These are phyloP conservation scores for Timema cristinae DNA, from an alignment of 2,888 invertebrate species.

Conservation along the genomic window DNA sequence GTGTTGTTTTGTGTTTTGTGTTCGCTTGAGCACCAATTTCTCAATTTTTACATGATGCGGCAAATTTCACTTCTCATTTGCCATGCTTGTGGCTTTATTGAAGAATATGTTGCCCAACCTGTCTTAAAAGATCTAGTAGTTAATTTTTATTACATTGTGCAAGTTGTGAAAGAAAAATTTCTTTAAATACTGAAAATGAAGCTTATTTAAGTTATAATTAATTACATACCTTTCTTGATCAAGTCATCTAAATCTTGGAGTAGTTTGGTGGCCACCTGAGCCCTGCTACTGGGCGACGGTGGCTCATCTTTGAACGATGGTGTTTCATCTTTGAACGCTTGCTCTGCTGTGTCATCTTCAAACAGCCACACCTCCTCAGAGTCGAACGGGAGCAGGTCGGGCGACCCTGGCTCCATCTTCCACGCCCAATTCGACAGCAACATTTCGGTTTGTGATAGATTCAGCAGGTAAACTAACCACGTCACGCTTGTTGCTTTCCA, in stretches of 20 bases:
- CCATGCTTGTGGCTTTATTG: too few relatives aligned
- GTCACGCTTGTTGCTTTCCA: slow-evolving; percentile 34
- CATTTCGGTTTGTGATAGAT: slow-evolving; percentile 30
- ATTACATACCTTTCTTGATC: slow-evolving; percentile 59
- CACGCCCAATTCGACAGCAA: slow-evolving; percentile 41
- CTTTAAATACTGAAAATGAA: too few relatives aligned
- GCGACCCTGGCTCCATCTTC: slow-evolving; percentile 54
- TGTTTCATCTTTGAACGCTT: slow-evolving; percentile 38
- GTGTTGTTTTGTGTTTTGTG: too few relatives aligned
- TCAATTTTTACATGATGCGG: too few relatives aligned
- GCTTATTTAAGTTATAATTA: too few relatives aligned
- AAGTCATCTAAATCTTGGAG: slow-evolving; percentile 64
- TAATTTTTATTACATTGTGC: too few relatives aligned
- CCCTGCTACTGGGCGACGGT: slow-evolving; percentile 41
- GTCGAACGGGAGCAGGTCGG: slow-evolving; percentile 42
- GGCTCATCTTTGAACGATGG: slow-evolving; percentile 35
- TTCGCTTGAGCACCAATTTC: too few relatives aligned
- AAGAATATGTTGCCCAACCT: too few relatives aligned
- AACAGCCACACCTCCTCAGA: slow-evolving; percentile 38
- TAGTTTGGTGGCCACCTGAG: slow-evolving; percentile 60
- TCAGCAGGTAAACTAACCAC: slow-evolving; percentile 22
- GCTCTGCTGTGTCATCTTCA: slow-evolving; percentile 35
- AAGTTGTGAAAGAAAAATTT: too few relatives aligned
- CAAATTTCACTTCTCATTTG: too few relatives aligned
- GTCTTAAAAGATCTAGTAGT: too few relatives aligned